A percentile compares a stretch with the other conserved stretches of the same genome.
phyloP scores from a whole-genome alignment of 2,113 vertebrate genomes.

The Diadophis punctatus region DNA sequence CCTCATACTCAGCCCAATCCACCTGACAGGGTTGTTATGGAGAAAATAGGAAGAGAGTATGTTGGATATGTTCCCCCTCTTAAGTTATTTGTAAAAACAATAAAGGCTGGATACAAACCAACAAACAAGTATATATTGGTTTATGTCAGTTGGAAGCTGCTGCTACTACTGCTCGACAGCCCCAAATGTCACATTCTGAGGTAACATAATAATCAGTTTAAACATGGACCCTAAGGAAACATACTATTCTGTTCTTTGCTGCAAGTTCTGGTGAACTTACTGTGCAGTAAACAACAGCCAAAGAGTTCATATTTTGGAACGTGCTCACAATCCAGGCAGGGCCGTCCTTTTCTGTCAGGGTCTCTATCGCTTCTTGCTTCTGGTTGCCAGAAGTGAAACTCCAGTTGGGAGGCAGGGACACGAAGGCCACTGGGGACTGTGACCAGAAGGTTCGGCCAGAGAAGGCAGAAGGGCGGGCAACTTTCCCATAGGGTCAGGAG shows the following conservation, averaged over 20 bases:
- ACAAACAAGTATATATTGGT: background rate
- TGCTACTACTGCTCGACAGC: background rate
- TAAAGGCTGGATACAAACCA: background rate
- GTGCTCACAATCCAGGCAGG: background rate
- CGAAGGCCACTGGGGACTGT: background rate
- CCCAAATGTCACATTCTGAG: background rate
- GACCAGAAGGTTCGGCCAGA: background rate
- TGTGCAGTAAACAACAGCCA: background rate
- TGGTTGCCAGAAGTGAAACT: background rate
- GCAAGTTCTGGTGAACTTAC: background rate
- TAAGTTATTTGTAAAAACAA: background rate
- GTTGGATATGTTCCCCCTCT: background rate
- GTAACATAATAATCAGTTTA: background rate
- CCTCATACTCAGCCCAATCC: background rate
- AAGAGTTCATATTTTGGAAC: no score
- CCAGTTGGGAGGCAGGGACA: background rate
- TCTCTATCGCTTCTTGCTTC: background rate
- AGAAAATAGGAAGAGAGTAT: background rate
- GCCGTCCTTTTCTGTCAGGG: no score
- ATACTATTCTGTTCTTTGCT: background rate
- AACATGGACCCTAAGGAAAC: background rate
- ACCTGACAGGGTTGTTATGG: background rate
- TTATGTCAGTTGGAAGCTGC: background rate
- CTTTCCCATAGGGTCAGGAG: constrained; percentile 18
- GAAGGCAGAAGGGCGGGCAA: background rate